Evolutionary conservation across 2,797 vertebrate species (phyloP).

Genomic region (Sebastes iracundus): DNA sequence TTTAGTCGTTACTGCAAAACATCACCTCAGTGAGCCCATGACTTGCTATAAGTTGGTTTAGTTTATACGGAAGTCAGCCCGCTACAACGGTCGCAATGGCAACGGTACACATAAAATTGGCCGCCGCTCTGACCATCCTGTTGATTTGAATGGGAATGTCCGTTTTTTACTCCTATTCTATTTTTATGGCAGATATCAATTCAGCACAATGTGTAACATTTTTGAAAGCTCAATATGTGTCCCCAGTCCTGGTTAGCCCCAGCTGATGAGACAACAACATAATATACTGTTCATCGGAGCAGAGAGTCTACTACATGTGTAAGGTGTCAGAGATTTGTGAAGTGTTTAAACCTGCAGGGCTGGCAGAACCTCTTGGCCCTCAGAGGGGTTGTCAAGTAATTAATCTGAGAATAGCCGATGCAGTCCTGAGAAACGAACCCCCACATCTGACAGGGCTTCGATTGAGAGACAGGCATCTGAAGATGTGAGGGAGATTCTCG

Average conservation of each 20-base stretch:
- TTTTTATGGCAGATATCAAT: background rate
- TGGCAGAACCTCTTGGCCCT: conserved; percentile 51
- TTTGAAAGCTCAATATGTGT: background rate
- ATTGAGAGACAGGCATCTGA: conserved; percentile 55
- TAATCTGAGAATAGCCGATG: conserved; percentile 64
- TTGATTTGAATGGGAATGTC: no score
- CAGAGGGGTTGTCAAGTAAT: conserved; percentile 63
- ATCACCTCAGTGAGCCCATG: no score
- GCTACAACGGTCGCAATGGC: no score
- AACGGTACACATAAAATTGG: no score
- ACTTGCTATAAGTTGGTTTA: no score
- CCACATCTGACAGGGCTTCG: conserved; percentile 64
- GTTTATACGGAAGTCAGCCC: no score
- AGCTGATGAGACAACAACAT: background rate
- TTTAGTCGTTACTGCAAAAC: no score
- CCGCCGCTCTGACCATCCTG: no score
- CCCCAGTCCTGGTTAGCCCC: background rate
- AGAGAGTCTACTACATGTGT: conserved; percentile 16
- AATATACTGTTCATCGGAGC: conserved; percentile 16
- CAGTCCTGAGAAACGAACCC: conserved; percentile 47
- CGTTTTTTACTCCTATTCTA: no score
- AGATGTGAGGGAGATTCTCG: conserved; percentile 58
- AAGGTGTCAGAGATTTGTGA: conserved; percentile 40
- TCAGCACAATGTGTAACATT: background rate
- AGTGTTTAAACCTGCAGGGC: conserved; percentile 53